Evolutionary conservation across 2,797 vertebrate species (phyloP).

Genomic region (Chaenodraco wilsoni): DNA sequence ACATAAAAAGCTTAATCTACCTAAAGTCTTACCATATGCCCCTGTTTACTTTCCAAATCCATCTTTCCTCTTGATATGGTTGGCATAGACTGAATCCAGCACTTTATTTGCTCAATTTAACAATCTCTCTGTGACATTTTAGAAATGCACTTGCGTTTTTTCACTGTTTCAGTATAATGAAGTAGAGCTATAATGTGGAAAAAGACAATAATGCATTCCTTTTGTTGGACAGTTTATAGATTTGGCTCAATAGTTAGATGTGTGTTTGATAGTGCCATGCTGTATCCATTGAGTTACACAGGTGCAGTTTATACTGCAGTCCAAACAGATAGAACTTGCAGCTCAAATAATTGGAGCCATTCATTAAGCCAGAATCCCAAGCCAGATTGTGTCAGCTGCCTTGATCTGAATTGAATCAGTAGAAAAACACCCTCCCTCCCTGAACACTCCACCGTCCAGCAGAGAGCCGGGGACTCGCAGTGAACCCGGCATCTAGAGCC

Average conservation of each 20-base stretch:
- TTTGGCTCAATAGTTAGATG: constrained; percentile 8
- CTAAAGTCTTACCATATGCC: constrained; percentile 71
- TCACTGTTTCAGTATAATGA: constrained; percentile 14
- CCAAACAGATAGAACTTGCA: constrained; percentile 56
- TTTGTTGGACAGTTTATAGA: constrained; percentile 26
- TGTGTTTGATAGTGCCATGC: constrained; percentile 1
- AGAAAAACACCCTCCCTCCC: constrained; percentile 45
- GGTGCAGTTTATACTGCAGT: constrained; percentile 16
- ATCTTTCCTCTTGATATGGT: constrained; percentile 66
- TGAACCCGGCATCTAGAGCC: constrained; percentile 66
- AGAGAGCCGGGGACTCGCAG: constrained; percentile 68
- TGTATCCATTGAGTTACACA: constrained; percentile 19
- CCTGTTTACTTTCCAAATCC: constrained; percentile 69
- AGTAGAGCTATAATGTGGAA: constrained; percentile 27
- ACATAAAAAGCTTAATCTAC: constrained; percentile 52
- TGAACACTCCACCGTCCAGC: constrained; percentile 62
- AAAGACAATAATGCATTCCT: constrained; percentile 36
- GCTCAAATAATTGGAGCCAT: constrained; percentile 76
- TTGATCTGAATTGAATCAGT: constrained; percentile 76
- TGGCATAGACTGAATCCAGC: constrained; percentile 55
- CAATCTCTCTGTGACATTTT: constrained; percentile 61
- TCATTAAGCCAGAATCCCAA: constrained; percentile 66
- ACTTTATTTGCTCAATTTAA: constrained; percentile 70
- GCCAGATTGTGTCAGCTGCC: constrained; percentile 73
- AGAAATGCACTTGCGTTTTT: constrained; percentile 37